Evolutionary conservation across 2,888 invertebrate species (phyloP), one percentile per base, ranked within the genome.

Genomic region (Suillia variegata): DNA sequence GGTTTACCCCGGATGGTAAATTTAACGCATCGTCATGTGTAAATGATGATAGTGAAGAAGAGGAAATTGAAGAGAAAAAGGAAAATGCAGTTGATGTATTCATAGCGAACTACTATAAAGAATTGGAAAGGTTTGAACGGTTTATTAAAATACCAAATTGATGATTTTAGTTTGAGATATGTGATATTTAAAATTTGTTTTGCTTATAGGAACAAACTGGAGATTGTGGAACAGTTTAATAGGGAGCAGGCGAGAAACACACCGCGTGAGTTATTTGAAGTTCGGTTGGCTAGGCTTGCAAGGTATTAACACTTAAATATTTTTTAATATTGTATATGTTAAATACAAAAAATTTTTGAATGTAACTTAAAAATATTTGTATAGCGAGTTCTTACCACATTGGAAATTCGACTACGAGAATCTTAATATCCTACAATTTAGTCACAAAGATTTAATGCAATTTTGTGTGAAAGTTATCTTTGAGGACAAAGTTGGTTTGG

Each of bases 381-480:
- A 3, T 26, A 65, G 65, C 1, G 33, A 34, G 1, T 57, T 63
- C 38, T 42, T 54, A n/a, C 66, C 66, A 2, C 68, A 69, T 56
- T 78, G 77, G 77, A 72, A 71, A 59, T 72, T 75, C 33, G 70
- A 77, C 51, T 62, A 51, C 54, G 67, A 76, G 56, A 61, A 68
- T 47, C n/a, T n/a, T n/a, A 60, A 63, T 1, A 18, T 61, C 33
- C 57, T 62, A n/a, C 6, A 50, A 2, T 67, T 68, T 31, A 45
- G 21, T 8, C 65, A 68, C 38, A 62, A 47, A 26, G 56, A 61
- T 42, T 34, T 65, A 13, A 20, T 55, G 10, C 62, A 63, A 1
- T 62, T 59, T 51, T 48, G 56, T 18, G 22, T 78, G 1, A 52
- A 61, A 17, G 21, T 76, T 0, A 53, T 53, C 13, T 78, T 68